A percentile compares a stretch with the other conserved stretches of the same genome.
These are phyloP conservation scores for Gasterosteus aculeatus DNA, from an alignment of 2,113 vertebrate genomes.

Conservation along the genomic window DNA sequence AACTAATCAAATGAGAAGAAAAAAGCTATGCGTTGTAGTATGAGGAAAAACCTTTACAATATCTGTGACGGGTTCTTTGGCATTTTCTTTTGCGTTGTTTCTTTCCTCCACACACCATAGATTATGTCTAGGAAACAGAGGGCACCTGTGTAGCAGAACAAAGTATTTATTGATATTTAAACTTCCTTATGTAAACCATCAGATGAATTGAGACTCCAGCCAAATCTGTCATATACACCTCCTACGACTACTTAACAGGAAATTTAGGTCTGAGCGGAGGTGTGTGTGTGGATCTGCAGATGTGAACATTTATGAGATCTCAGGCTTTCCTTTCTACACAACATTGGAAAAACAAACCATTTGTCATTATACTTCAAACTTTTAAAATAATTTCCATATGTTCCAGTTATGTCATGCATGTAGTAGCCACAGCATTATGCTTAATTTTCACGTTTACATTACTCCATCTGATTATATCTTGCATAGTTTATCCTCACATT, in stretches of 20 bases:
- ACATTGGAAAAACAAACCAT: constrained; percentile 75
- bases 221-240: constrained; percentile 71
- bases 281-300: constrained; percentile 54
- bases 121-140: constrained; percentile 43
- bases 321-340: constrained; percentile 51
- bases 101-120: constrained; percentile 26
- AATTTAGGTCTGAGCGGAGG: constrained; percentile 65
- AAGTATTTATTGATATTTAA: constrained; percentile 73
- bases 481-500: constrained; percentile 56
- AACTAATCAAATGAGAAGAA: background rate
- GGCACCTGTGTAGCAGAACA: constrained; percentile 60
- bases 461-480: constrained; percentile 60
- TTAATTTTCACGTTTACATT: constrained; percentile 73
- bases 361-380: constrained; percentile 69
- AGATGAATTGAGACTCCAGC: constrained; percentile 62
- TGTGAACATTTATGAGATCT: constrained; percentile 59
- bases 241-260: constrained; percentile 72
- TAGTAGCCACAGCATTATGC: constrained; percentile 58
- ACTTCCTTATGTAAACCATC: constrained; percentile 70
- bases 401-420: constrained; percentile 56
- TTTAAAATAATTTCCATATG: constrained; percentile 78
- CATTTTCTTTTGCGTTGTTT: constrained; percentile 30
- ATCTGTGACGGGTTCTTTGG: background rate
- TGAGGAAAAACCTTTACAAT: background rate
- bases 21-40: background rate